These are phyloP conservation scores for Tenebrio molitor DNA, from an alignment of 1,140 invertebrate species.

Conservation along the genomic window DNA sequence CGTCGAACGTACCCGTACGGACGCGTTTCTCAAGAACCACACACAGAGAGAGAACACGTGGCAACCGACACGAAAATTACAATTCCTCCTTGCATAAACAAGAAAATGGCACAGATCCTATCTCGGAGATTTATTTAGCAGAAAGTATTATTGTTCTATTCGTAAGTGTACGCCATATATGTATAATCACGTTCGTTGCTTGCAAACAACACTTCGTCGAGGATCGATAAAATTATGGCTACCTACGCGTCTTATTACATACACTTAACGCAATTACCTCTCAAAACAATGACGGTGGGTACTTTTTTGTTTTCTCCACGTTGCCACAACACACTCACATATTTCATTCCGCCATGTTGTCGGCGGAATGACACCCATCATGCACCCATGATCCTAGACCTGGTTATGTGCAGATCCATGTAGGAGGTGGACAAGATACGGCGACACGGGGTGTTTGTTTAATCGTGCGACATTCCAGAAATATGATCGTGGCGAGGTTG, in stretches of 20 bases:
- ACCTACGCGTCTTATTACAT: constrained; percentile 54
- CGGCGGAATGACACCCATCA: constrained; percentile 14
- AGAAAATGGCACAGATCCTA: constrained; percentile 52
- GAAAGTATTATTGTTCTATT: constrained; percentile 55
- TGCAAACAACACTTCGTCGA: constrained; percentile 31
- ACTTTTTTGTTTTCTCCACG: constrained; percentile 10
- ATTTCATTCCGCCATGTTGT: constrained; percentile 26
- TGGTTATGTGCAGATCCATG: neutral
- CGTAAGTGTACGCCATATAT: constrained; percentile 50
- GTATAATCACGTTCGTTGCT: constrained; percentile 54
- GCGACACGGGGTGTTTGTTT: too few species aligned
- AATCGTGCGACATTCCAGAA: too few species aligned
- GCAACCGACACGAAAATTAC: constrained; percentile 36
- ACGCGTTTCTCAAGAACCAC: too few species aligned
- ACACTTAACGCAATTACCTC: constrained; percentile 35
- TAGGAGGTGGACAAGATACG: constrained; percentile 8
- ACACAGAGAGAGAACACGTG: too few species aligned
- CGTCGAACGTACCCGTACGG: too few species aligned
- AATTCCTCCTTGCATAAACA: constrained; percentile 32
- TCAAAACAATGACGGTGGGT: constrained; percentile 17
- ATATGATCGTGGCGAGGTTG: too few species aligned
- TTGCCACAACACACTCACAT: neutral
- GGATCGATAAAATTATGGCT: constrained; percentile 56
- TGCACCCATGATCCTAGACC: constrained; percentile 16
- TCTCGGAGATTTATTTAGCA: constrained; percentile 51